A percentile compares a stretch with the other conserved stretches of the same genome.
Conservation (phyloP, 2,888 invertebrate species). For the Adineta ricciae region DNA sequence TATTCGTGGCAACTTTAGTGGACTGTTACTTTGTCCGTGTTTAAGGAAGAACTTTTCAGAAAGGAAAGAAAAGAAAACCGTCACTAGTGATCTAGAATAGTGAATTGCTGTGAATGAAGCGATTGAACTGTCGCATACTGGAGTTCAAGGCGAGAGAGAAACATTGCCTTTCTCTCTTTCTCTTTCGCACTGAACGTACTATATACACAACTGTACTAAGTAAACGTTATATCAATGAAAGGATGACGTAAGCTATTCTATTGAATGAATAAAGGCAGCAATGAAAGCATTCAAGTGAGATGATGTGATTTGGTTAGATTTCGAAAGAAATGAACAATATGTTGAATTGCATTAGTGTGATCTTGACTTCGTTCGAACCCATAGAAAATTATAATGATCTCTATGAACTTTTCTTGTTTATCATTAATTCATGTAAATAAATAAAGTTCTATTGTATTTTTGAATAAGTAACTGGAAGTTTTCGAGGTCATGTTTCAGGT, state of each 20-base stretch:
- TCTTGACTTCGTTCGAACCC: not conserved
- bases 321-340: not conserved
- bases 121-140: not conserved
- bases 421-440: too few relatives aligned
- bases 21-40: not conserved
- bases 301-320: not conserved
- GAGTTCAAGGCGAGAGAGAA: not conserved
- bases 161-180: too few relatives aligned
- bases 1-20: not conserved
- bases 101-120: not conserved
- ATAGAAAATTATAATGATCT: too few relatives aligned
- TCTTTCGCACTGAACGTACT: not conserved
- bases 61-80: not conserved
- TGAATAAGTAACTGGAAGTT: too few relatives aligned
- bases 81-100: not conserved
- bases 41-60: not conserved
- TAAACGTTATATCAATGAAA: not conserved
- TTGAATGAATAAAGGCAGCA: not conserved
- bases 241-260: not conserved
- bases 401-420: too few relatives aligned
- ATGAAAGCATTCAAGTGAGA: too few relatives aligned
- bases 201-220: not conserved
- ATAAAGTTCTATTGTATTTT: too few relatives aligned
- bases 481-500: too few relatives aligned
- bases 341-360: not conserved